Evolutionary conservation across 1,140 invertebrate genomes (phyloP), one percentile per base, ranked within the genome.

Genomic region (Heterodera carotae): DNA sequence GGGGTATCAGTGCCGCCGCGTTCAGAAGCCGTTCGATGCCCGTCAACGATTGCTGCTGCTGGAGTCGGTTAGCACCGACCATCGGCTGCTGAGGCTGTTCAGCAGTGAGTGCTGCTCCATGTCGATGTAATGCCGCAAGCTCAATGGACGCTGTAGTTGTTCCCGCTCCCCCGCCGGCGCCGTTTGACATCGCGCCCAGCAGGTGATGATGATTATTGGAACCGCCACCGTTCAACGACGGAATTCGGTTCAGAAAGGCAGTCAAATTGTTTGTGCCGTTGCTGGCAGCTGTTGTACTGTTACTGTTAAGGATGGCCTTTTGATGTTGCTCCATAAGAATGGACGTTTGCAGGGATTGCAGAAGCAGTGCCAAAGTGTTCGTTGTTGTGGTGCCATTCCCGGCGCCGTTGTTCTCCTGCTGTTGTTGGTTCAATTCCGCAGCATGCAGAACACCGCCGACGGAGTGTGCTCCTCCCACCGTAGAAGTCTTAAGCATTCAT

Each of bases 251-350:
- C 59, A 59, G 18, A 22, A 71, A 71, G 2, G 59, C 22, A 22
- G 27, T 27, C 62, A 31, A 34, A 66, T 29, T 66, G 62, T 66
- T 27, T 34, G 66, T 29, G 33, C n/a, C n/a, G n/a, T n/a, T n/a
- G n/a, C n/a, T n/a, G n/a, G n/a, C n/a, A n/a, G n/a, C n/a, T n/a
- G 59, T 36, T 25, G 33, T 39, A 18, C 33, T 22, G 34, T 43
- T 69, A 31, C 68, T n/a, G 59, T 33, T 77, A 22, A 22, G 29
- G 22, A 34, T 25, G 18, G 29, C n/a, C n/a, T 53, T 60, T 33
- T 76, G 79, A 68, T 81, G 80, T 43, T 82, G 80, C 43, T 82
- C 80, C 34, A 81, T n/a, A 4, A 74, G n/a, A 62, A 74, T 74
- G 15, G 72, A 74, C 34, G 43, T 74, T 34, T 74, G 72, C 6